phyloP scores from a whole-genome alignment of 2,113 vertebrate species.

The Zingel zingel region DNA sequence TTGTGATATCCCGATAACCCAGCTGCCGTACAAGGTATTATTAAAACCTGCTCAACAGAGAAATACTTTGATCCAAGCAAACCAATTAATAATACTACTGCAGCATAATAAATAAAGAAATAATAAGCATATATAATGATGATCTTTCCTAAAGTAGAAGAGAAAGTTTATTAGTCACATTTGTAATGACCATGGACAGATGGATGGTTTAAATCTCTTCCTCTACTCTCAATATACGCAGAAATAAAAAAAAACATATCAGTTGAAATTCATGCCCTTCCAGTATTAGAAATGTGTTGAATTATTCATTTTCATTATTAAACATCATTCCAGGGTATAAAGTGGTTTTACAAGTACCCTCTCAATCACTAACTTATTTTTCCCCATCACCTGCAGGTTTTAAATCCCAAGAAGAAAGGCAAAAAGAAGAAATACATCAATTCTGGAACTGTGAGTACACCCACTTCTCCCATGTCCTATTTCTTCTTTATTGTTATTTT shows the following conservation, averaged over 20 bases:
- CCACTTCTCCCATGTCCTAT: not conserved
- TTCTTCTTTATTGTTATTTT: conserved; percentile 12
- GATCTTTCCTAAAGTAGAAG: not conserved
- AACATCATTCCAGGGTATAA: conserved; percentile 33
- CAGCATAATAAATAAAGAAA: conserved; percentile 1
- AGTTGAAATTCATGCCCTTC: conserved; percentile 8
- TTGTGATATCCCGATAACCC: too few relatives aligned
- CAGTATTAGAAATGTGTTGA: conserved; percentile 33
- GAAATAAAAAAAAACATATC: conserved; percentile 17
- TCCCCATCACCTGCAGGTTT: conserved; percentile 84
- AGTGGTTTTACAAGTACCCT: conserved; percentile 41
- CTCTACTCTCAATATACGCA: not conserved
- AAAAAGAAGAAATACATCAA: conserved; percentile 99
- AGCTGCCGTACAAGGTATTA: too few relatives aligned
- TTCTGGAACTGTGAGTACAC: conserved; percentile 94
- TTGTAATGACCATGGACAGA: not conserved
- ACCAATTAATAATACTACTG: not conserved
- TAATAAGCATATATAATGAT: not conserved
- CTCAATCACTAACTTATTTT: conserved; percentile 23
- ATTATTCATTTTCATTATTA: conserved; percentile 64
- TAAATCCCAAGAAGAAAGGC: conserved; percentile 98
- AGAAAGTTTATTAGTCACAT: not conserved
- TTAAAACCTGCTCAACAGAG: not conserved
- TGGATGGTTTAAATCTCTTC: conserved; percentile 21
- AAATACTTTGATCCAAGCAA: not conserved